A percentile compares a stretch with the other conserved stretches of the same genome.
Evolutionary conservation across 2,888 invertebrate species (phyloP).

Genomic region (Drosophila hamatofila): DNA sequence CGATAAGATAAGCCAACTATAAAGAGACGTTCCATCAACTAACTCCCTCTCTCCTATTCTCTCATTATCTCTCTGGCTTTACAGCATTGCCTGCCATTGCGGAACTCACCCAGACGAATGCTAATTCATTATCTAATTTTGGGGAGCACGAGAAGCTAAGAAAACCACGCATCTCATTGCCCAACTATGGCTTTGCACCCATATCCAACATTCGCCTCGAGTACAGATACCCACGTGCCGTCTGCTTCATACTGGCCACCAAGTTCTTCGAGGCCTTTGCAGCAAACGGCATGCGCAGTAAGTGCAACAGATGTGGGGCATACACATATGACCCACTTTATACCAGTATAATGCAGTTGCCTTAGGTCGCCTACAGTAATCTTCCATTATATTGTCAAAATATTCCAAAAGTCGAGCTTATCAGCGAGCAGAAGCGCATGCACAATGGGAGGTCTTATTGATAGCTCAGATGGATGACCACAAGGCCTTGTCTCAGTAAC

Average conservation of each 20-base stretch:
- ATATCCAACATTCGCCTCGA: slow-evolving; percentile 61
- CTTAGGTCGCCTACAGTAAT: slow-evolving; percentile 49
- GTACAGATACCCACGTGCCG: slow-evolving; percentile 83
- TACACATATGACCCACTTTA: slow-evolving; percentile 16
- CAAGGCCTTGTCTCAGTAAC: slow-evolving; percentile 21
- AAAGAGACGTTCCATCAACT: neutral
- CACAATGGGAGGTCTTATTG: slow-evolving; percentile 44
- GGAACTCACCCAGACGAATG: slow-evolving; percentile 54
- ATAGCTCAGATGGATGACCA: slow-evolving; percentile 21
- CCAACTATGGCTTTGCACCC: slow-evolving; percentile 75
- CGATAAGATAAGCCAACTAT: slow-evolving; percentile 46
- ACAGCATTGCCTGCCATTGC: slow-evolving; percentile 78
- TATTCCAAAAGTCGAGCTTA: slow-evolving; percentile 50
- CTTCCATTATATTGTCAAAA: slow-evolving; percentile 52
- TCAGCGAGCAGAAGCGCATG: slow-evolving; percentile 39
- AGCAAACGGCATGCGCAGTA: slow-evolving; percentile 85
- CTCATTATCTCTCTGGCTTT: neutral
- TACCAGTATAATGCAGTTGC: slow-evolving; percentile 20
- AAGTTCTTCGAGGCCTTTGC: slow-evolving; percentile 85
- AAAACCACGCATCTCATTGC: slow-evolving; percentile 49
- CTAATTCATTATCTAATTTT: slow-evolving; percentile 16
- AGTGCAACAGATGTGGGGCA: slow-evolving; percentile 52
- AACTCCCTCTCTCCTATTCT: neutral
- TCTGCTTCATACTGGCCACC: slow-evolving; percentile 81
- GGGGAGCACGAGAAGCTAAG: slow-evolving; percentile 45